phyloP scores from a whole-genome alignment of 2,113 vertebrate species.

The Isurus oxyrinchus region DNA sequence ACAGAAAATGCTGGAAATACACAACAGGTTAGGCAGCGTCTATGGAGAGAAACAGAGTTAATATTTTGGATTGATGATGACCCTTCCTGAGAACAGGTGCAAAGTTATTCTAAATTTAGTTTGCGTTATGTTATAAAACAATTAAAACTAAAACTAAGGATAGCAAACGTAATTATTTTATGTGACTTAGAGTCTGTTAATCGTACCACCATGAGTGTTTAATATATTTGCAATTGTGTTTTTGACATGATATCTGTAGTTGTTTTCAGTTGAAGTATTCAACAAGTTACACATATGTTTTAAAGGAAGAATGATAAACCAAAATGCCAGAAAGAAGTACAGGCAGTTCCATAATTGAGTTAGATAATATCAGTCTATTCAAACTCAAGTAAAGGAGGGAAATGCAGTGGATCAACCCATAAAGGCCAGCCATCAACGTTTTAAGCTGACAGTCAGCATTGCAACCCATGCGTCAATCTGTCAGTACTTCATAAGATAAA shows the following conservation, averaged over 20 bases:
- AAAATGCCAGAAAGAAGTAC: neutral
- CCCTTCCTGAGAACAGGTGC: too few relatives aligned
- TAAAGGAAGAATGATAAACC: neutral
- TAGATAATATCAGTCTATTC: neutral
- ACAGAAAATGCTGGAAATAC: too few relatives aligned
- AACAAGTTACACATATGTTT: neutral
- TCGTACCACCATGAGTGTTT: neutral
- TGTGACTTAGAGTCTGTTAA: neutral
- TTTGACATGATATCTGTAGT: neutral
- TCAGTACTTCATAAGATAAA: neutral
- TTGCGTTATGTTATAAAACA: neutral
- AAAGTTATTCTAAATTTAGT: too few relatives aligned
- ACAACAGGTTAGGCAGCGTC: too few relatives aligned
- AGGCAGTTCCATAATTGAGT: slow-evolving; percentile 19
- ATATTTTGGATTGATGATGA: too few relatives aligned
- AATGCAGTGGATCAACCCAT: neutral
- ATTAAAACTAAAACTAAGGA: neutral
- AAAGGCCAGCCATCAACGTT: neutral
- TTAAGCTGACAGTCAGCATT: neutral
- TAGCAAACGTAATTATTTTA: neutral
- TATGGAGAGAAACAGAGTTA: too few relatives aligned
- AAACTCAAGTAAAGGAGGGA: slow-evolving; percentile 3
- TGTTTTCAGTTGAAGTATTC: neutral
- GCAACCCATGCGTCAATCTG: neutral
- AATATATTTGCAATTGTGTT: neutral